These are phyloP conservation scores for Anastrepha obliqua DNA, from an alignment of 1,140 invertebrate genomes.

Conservation along the genomic window DNA sequence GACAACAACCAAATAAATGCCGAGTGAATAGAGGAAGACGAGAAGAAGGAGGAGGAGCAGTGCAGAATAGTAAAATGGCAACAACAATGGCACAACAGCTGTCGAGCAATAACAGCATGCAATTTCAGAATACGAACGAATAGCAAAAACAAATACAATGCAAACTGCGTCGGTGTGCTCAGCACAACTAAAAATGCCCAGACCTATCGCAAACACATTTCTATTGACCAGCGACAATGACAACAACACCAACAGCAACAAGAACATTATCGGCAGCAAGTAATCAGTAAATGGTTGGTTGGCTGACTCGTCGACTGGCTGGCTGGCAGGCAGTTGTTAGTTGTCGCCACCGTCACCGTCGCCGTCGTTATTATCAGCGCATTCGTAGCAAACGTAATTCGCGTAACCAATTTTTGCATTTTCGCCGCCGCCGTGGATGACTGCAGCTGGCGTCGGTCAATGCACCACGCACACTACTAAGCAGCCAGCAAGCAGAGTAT, in stretches of 20 bases:
- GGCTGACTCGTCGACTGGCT: background rate
- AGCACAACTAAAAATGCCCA: slow-evolving; percentile 16
- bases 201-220: slow-evolving; percentile 57
- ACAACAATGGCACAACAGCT: background rate
- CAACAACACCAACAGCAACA: slow-evolving; percentile 7
- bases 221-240: slow-evolving; percentile 56
- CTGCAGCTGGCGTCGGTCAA: slow-evolving; percentile 19
- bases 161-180: background rate
- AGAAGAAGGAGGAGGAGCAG: background rate
- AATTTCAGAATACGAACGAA: background rate
- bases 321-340: background rate
- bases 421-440: background rate
- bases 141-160: background rate
- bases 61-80: background rate
- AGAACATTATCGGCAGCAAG: slow-evolving; percentile 12
- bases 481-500: background rate
- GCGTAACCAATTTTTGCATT: slow-evolving; percentile 48
- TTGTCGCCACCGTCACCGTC: background rate
- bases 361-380: slow-evolving; percentile 12
- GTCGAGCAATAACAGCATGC: background rate
- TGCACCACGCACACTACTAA: slow-evolving; percentile 13
- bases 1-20: background rate
- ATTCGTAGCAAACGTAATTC: slow-evolving; percentile 22
- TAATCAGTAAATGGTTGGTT: slow-evolving; percentile 17
- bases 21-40: background rate